Conservation (phyloP, 1,140 invertebrate genomes). For the Rhynchophorus ferrugineus region DNA sequence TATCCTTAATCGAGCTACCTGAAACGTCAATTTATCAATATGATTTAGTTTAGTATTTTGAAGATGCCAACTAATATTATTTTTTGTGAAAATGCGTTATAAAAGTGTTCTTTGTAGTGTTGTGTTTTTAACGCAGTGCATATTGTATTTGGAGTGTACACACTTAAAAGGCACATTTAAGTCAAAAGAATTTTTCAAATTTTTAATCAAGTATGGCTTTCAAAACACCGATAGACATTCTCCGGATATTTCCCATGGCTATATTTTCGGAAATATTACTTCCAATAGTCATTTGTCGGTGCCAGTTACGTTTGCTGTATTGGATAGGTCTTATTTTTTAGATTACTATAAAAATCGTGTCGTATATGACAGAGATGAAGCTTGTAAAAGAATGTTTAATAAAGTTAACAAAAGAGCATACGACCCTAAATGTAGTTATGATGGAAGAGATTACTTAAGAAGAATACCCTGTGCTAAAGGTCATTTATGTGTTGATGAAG, state of each 20-base stretch:
- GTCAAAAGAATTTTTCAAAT: constrained; percentile 76
- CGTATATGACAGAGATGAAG: constrained; percentile 51
- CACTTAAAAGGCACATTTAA: constrained; percentile 59
- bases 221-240: constrained; percentile 87
- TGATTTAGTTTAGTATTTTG: too few species aligned
- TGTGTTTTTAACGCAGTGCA: constrained; percentile 25
- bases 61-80: constrained; percentile 24
- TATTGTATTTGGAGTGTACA: constrained; percentile 35
- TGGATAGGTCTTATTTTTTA: constrained; percentile 80
- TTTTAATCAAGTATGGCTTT: constrained; percentile 92
- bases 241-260: constrained; percentile 76
- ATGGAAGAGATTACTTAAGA: constrained; percentile 79
- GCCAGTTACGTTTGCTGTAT: constrained; percentile 75
- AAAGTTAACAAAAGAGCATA: constrained; percentile 75
- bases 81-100: constrained; percentile 31
- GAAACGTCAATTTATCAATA: too few species aligned
- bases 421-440: constrained; percentile 66
- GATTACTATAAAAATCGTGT: constrained; percentile 79
- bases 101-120: constrained; percentile 25
- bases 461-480: constrained; percentile 76
- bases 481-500: constrained; percentile 80
- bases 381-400: constrained; percentile 79
- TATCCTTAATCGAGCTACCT: too few species aligned
- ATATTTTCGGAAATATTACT: constrained; percentile 92
- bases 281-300: constrained; percentile 54